A percentile compares a stretch with the other conserved stretches of the same genome.
Evolutionary conservation across 2,888 invertebrate genomes (phyloP).

Genomic region (Timandra comae): DNA sequence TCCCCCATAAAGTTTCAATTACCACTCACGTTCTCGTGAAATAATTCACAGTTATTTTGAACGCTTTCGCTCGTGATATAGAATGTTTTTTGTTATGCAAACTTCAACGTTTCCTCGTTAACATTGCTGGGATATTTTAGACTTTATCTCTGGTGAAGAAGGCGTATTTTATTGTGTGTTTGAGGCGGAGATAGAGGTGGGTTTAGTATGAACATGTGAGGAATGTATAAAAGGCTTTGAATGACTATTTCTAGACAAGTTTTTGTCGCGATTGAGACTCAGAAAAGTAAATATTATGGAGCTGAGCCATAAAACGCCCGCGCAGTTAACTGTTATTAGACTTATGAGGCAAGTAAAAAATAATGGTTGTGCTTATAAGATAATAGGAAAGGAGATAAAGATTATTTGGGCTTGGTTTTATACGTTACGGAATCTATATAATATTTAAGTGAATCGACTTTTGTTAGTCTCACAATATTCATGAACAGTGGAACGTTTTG

Average conservation of each 20-base stretch:
- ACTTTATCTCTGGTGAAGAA: not conserved
- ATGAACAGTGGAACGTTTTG: too few relatives aligned
- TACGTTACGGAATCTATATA: too few relatives aligned
- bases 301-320: not conserved
- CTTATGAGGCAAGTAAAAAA: too few relatives aligned
- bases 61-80: not conserved
- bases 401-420: too few relatives aligned
- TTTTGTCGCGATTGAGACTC: not conserved
- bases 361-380: too few relatives aligned
- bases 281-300: constrained; percentile 1
- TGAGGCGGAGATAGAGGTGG: not conserved
- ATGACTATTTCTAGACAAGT: constrained; percentile 2
- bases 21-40: not conserved
- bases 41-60: not conserved
- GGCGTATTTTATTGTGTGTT: not conserved
- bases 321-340: too few relatives aligned
- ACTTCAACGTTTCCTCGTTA: not conserved
- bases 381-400: too few relatives aligned
- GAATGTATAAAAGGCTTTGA: not conserved
- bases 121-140: not conserved
- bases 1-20: not conserved
- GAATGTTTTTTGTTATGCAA: not conserved
- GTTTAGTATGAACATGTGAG: not conserved
- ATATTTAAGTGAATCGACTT: too few relatives aligned
- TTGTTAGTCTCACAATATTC: too few relatives aligned